These are phyloP conservation scores for Myotis vivesi DNA, from an alignment of 2,797 vertebrate species.

Conservation along the genomic window DNA sequence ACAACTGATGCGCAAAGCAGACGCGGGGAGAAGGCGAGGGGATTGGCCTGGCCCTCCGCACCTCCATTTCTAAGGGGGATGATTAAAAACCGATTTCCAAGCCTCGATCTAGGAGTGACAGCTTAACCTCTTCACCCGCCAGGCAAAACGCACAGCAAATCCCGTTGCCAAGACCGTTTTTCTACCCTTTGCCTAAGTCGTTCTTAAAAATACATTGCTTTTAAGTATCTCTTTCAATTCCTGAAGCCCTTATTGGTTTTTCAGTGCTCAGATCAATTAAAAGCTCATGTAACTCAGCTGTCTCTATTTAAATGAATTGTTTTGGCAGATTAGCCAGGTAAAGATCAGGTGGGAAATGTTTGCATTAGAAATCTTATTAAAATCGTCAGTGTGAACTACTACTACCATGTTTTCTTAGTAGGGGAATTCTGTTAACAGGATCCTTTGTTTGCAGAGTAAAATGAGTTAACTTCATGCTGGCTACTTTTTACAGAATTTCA, in stretches of 20 bases:
- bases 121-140: constrained; percentile 51
- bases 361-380: constrained; percentile 42
- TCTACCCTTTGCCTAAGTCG: constrained; percentile 4
- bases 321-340: constrained; percentile 38
- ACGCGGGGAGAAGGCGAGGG: background rate
- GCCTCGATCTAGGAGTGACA: constrained; percentile 20
- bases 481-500: constrained; percentile 14
- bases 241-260: constrained; percentile 52
- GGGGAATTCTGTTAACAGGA: background rate
- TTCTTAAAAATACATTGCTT: background rate
- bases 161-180: background rate
- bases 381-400: background rate
- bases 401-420: background rate
- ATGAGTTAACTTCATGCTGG: constrained; percentile 35
- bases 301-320: constrained; percentile 49
- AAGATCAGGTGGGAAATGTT: constrained; percentile 45
- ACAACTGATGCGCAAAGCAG: constrained; percentile 2
- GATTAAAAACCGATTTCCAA: constrained; percentile 59
- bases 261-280: constrained; percentile 39
- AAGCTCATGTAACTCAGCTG: constrained; percentile 46
- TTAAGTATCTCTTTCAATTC: background rate
- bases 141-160: background rate
- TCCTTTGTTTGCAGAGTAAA: constrained; percentile 67
- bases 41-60: constrained; percentile 20
- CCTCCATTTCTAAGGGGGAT: constrained; percentile 58